These are phyloP conservation scores for Aspidiotus rigidus DNA, from an alignment of 2,888 invertebrate genomes.

Conservation along the genomic window DNA sequence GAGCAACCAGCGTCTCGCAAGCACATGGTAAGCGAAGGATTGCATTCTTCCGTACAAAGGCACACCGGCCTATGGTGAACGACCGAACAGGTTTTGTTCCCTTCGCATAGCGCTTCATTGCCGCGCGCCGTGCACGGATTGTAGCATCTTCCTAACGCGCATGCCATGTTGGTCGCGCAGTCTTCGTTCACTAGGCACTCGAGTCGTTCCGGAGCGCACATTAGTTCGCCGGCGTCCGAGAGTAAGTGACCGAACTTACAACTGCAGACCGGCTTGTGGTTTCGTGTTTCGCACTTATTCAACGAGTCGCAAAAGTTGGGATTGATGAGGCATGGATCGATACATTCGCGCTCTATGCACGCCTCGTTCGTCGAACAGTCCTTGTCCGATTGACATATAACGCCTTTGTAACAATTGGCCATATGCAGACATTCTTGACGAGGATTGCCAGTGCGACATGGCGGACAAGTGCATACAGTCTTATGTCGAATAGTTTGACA, in stretches of 20 bases:
- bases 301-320: constrained; percentile 39
- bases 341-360: constrained; percentile 35
- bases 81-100: constrained; percentile 78
- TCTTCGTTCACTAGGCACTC: constrained; percentile 73
- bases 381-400: constrained; percentile 28
- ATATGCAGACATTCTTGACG: constrained; percentile 59
- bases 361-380: constrained; percentile 34
- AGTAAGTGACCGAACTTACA: constrained; percentile 82
- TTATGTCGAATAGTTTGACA: constrained; percentile 76
- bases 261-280: constrained; percentile 75
- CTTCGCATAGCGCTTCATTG: constrained; percentile 57
- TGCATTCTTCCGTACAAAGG: constrained; percentile 78
- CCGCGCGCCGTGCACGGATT: constrained; percentile 64
- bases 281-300: constrained; percentile 82
- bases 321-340: constrained; percentile 32
- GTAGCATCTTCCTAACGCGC: constrained; percentile 68
- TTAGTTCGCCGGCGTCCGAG: constrained; percentile 76
- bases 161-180: constrained; percentile 77
- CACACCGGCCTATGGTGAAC: constrained; percentile 78
- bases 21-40: constrained; percentile 76
- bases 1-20: constrained; percentile 83
- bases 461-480: constrained; percentile 78
- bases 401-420: constrained; percentile 15
- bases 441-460: constrained; percentile 77
- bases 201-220: constrained; percentile 70